Evolutionary conservation across 64 coral and sea anemone species (phyloP), one percentile per base, ranked within the genome.

Genomic region (Stylophora pistillata): DNA sequence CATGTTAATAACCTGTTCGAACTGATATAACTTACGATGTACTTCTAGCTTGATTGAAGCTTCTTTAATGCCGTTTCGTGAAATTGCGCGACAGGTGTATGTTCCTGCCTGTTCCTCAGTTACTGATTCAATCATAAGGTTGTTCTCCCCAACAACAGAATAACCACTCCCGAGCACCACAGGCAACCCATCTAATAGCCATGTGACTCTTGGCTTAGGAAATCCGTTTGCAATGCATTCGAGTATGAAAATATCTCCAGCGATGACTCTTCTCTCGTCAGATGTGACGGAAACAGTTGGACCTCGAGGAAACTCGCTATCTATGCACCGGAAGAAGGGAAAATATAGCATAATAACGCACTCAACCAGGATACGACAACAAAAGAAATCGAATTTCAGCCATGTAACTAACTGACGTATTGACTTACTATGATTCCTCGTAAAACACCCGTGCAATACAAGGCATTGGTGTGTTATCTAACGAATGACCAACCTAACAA

Each of bases 191-290:
- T 96, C 84, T 81, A 86, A 86, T 41, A 72, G 86, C 94, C 94
- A 96, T 18, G 72, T 74, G 20, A 96, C 70, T 6, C 28, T 77
- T 11, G 94, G 94, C 18, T 89, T 93, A n/a, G 94, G 94, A 21
- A 69, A 65, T n/a, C 94, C 94, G 23, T 31, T 79, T 78, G 72
- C 80, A 66, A 91, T 21, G 83, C 94, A 96, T 15, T 96, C 94
- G 17, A 96, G 83, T 10, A 93, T 32, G 6, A 86, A 73, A 28
- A 32, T 41, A 14, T 83, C 92, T 20, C 91, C 87, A 26, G 52
- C 75, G 11, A 85, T 87, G 7, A 87, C 78, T 72, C 81, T 81
- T 69, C 77, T 87, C 20, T 85, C 31, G 5, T 23, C 54, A 37
- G 88, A 81, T 10, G 26, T 55, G 5, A 73, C 33, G 33, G 32